Percentiles rank a stretch among this genome's conserved stretches.
Conservation (phyloP, 2,113 vertebrate species). For the Heterotis niloticus region DNA sequence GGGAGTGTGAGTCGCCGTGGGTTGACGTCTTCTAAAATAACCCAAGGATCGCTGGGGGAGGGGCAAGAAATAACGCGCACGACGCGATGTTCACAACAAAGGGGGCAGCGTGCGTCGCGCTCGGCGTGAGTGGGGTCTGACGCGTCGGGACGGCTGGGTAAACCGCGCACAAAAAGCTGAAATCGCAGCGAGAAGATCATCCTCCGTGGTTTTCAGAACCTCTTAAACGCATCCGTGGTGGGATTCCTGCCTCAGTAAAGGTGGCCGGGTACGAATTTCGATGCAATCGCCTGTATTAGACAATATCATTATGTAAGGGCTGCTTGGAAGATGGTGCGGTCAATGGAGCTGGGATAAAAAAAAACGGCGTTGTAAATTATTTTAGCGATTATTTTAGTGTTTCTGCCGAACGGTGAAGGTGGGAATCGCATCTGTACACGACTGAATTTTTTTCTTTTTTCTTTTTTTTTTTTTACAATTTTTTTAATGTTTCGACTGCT, state of each 20-base stretch:
- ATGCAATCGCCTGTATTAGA: background rate
- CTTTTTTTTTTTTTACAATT: too few species aligned
- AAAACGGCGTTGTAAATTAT: too few species aligned
- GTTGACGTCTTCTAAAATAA: background rate
- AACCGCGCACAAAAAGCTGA: background rate
- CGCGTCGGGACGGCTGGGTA: conserved; percentile 22
- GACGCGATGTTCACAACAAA: conserved; percentile 18
- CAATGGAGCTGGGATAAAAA: conserved; percentile 14
- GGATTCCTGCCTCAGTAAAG: background rate
- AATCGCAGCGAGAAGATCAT: conserved; percentile 14
- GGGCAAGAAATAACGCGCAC: background rate
- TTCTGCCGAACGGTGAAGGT: background rate
- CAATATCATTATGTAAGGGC: background rate
- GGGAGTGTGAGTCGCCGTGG: background rate
- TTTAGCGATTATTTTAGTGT: too few species aligned
- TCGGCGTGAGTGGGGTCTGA: conserved; percentile 13
- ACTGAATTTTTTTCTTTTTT: background rate
- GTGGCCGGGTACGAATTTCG: background rate
- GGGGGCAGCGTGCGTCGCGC: conserved; percentile 10
- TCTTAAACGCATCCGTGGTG: background rate
- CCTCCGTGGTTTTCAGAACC: conserved; percentile 13
- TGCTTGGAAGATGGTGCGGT: conserved; percentile 6
- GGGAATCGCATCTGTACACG: too few species aligned
- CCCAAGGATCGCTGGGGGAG: background rate
- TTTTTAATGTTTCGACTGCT: background rate